Conservation (phyloP, 2,797 vertebrate species). For the Fistularia commersonii region DNA sequence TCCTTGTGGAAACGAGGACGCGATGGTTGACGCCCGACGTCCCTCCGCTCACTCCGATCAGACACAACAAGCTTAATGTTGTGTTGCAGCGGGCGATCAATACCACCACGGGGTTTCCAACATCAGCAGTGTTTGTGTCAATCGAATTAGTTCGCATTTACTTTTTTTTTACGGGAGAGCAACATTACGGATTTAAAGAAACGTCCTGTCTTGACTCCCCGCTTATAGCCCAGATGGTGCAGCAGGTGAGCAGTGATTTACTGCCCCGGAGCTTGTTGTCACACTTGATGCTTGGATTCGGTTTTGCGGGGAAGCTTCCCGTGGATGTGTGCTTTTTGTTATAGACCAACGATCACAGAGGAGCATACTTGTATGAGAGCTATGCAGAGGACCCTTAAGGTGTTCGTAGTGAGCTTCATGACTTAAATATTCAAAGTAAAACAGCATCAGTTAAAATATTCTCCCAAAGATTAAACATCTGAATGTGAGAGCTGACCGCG, state of each 20-base stretch:
- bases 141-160: slow-evolving; percentile 39
- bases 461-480: slow-evolving; percentile 3
- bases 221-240: slow-evolving; percentile 64
- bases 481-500: not conserved
- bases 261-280: slow-evolving; percentile 46
- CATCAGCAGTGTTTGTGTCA: too few relatives aligned
- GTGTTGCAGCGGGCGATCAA: too few relatives aligned
- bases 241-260: slow-evolving; percentile 62
- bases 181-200: slow-evolving; percentile 44
- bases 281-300: slow-evolving; percentile 36
- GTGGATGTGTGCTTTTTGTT: slow-evolving; percentile 7
- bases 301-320: slow-evolving; percentile 26
- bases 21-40: too few relatives aligned
- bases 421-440: slow-evolving; percentile 10
- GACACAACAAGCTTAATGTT: too few relatives aligned
- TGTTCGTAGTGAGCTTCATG: slow-evolving; percentile 4
- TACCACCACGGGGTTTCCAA: too few relatives aligned
- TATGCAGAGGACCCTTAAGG: slow-evolving; percentile 4
- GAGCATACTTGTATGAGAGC: not conserved
- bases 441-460: slow-evolving; percentile 4
- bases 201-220: slow-evolving; percentile 47
- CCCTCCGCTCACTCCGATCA: too few relatives aligned
- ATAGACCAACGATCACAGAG: slow-evolving; percentile 13
- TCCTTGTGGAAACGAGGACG: too few relatives aligned
- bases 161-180: slow-evolving; percentile 38